Evolutionary conservation across 1,140 invertebrate species (phyloP).

Genomic region (Chrysopa pallens): DNA sequence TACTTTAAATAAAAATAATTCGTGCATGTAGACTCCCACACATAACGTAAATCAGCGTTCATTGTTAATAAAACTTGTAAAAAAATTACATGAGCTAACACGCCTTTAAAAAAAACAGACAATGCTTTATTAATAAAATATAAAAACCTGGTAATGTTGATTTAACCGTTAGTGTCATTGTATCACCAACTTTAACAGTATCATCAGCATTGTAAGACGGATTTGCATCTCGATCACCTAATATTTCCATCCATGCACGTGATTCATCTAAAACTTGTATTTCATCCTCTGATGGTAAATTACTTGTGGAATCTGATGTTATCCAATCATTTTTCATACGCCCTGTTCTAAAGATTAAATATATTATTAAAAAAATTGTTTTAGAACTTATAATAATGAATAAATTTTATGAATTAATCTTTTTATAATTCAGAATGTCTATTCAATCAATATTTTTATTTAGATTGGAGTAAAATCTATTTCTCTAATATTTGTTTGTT

Average conservation of each 20-base stretch:
- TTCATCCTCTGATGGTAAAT: not conserved
- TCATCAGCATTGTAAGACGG: conserved; percentile 19
- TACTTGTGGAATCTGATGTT: not conserved
- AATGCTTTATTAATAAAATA: not conserved
- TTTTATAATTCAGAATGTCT: too few relatives aligned
- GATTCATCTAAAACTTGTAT: conserved; percentile 21
- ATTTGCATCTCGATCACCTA: conserved; percentile 23
- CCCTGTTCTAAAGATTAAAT: not conserved
- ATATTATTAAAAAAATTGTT: too few relatives aligned
- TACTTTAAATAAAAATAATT: too few relatives aligned
- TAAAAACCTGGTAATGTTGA: conserved; percentile 40
- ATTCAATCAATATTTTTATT: too few relatives aligned
- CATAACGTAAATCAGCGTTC: too few relatives aligned
- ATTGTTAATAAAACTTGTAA: conserved; percentile 5
- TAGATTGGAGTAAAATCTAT: too few relatives aligned
- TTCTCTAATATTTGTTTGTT: too few relatives aligned
- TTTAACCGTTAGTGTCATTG: conserved; percentile 43
- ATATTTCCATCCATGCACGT: conserved; percentile 52
- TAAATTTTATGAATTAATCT: too few relatives aligned
- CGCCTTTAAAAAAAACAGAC: not conserved
- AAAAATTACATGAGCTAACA: conserved; percentile 1
- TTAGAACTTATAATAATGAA: too few relatives aligned
- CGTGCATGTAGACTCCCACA: too few relatives aligned
- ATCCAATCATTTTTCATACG: not conserved
- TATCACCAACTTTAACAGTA: conserved; percentile 49